These are phyloP conservation scores for Liparis tanakae DNA, from an alignment of 2,797 vertebrate genomes.

Conservation along the genomic window DNA sequence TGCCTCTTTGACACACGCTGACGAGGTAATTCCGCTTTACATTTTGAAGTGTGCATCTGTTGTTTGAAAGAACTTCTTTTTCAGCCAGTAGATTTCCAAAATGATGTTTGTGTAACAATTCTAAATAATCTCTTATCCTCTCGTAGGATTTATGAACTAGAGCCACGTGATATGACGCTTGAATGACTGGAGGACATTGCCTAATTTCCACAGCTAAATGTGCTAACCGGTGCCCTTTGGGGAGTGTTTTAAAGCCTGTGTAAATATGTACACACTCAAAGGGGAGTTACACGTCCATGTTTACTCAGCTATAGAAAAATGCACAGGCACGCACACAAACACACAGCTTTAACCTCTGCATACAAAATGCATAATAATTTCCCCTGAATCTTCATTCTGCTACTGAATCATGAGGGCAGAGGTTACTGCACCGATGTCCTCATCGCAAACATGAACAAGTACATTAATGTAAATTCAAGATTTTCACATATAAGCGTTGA, in stretches of 20 bases:
- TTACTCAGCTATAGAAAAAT: constrained; percentile 36
- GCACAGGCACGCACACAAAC: constrained; percentile 13
- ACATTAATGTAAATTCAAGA: not conserved
- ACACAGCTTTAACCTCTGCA: constrained; percentile 4
- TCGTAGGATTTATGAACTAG: constrained; percentile 29
- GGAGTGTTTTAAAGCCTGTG: constrained; percentile 26
- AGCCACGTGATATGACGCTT: constrained; percentile 24
- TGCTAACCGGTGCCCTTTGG: constrained; percentile 10
- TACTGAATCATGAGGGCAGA: constrained; percentile 9
- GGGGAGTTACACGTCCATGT: constrained; percentile 10
- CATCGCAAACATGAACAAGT: not conserved
- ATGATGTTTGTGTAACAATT: constrained; percentile 6
- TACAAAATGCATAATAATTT: constrained; percentile 8
- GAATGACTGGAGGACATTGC: constrained; percentile 31
- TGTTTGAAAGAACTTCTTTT: not conserved
- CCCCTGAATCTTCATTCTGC: constrained; percentile 13
- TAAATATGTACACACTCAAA: constrained; percentile 42
- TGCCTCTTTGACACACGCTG: not conserved
- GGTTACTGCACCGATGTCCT: not conserved
- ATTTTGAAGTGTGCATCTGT: constrained; percentile 10
- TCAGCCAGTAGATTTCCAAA: not conserved
- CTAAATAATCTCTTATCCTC: constrained; percentile 3
- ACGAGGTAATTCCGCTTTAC: constrained; percentile 12
- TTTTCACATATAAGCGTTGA: not conserved
- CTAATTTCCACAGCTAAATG: constrained; percentile 19